Evolutionary conservation across 1,140 invertebrate species (phyloP).

Genomic region (Acromyrmex charruanus): DNA sequence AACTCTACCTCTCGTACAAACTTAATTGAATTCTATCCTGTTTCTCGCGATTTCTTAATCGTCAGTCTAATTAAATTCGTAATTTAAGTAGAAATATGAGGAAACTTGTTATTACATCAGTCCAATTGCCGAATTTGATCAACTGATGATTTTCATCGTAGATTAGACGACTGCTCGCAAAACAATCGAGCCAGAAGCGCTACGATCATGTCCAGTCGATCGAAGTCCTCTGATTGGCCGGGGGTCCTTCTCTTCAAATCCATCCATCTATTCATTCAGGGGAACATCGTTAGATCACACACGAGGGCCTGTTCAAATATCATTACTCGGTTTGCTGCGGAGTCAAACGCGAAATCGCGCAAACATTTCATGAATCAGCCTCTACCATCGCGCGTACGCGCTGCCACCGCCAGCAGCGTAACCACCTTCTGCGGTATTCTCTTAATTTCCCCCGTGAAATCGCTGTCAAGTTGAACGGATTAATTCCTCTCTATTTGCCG

Average conservation of each 20-base stretch:
- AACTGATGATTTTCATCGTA: constrained; percentile 19
- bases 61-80: constrained; percentile 19
- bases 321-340: constrained; percentile 67
- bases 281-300: constrained; percentile 59
- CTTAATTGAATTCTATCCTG: constrained; percentile 7
- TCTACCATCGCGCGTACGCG: constrained; percentile 54
- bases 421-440: constrained; percentile 64
- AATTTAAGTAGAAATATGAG: neutral
- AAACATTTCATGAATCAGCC: constrained; percentile 62
- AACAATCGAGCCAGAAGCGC: neutral
- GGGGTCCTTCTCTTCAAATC: constrained; percentile 24
- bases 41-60: constrained; percentile 13
- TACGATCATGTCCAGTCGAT: constrained; percentile 7
- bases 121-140: neutral
- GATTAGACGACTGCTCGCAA: neutral
- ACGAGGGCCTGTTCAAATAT: constrained; percentile 68
- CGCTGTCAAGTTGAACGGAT: constrained; percentile 65
- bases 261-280: constrained; percentile 13
- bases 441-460: constrained; percentile 64
- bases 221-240: neutral
- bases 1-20: neutral
- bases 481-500: constrained; percentile 65
- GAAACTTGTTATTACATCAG: constrained; percentile 18
- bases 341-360: constrained; percentile 67
- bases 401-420: constrained; percentile 47